Conservation (phyloP, 2,888 invertebrate genomes). For the Drosophila setosimentum region DNA sequence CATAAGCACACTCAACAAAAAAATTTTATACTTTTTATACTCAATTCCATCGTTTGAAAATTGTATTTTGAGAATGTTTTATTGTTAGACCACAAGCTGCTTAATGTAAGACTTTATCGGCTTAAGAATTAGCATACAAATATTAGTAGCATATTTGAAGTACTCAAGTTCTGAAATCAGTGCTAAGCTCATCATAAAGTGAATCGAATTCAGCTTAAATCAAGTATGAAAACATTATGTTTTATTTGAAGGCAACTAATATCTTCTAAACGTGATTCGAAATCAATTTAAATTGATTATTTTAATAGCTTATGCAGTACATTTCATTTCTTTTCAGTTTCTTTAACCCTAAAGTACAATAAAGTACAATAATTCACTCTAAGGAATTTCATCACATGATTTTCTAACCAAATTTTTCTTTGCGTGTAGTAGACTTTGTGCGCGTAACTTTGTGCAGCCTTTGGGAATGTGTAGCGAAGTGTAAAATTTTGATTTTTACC, state of each 20-base stretch:
- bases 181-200: neutral
- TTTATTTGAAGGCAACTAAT: neutral
- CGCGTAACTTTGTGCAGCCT: slow-evolving; percentile 63
- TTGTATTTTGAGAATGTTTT: neutral
- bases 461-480: slow-evolving; percentile 73
- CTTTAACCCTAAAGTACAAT: neutral
- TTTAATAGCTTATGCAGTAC: rapidly evolving
- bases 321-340: neutral
- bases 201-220: neutral
- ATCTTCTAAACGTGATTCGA: neutral
- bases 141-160: neutral
- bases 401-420: neutral
- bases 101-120: neutral
- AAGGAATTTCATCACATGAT: neutral
- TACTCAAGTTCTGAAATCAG: neutral
- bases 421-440: neutral
- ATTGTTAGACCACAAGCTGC: neutral
- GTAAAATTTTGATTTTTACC: slow-evolving; percentile 77
- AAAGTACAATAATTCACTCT: neutral
- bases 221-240: neutral
- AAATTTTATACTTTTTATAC: neutral
- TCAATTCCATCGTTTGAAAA: neutral
- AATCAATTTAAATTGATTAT: neutral
- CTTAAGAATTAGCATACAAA: neutral
- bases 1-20: slow-evolving; percentile 15